These are phyloP conservation scores for Calliphora vomitoria DNA, from an alignment of 2,888 invertebrate species.

Conservation along the genomic window DNA sequence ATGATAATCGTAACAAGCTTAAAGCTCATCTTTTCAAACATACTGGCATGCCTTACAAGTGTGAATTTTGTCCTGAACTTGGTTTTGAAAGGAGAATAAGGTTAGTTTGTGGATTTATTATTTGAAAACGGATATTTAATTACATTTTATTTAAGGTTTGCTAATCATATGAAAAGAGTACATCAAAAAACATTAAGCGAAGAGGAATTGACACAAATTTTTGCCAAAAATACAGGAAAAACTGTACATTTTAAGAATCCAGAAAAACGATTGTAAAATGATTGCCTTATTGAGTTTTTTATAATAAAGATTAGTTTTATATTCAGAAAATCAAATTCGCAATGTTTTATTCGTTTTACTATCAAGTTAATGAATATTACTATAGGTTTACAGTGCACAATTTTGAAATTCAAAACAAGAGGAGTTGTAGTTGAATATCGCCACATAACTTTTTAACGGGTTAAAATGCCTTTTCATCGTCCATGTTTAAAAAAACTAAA, in stretches of 20 bases:
- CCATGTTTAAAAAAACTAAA: too few species aligned
- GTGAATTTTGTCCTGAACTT: constrained; percentile 73
- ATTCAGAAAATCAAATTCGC: too few species aligned
- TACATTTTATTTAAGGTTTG: constrained; percentile 69
- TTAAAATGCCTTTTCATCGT: too few species aligned
- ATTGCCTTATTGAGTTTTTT: too few species aligned
- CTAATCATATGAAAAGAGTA: constrained; percentile 73
- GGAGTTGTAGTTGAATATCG: too few species aligned
- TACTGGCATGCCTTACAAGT: constrained; percentile 78
- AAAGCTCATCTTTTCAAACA: constrained; percentile 77
- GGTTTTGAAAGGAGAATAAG: constrained; percentile 74
- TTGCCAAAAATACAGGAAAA: constrained; percentile 76
- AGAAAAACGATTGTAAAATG: not conserved
- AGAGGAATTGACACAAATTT: constrained; percentile 73
- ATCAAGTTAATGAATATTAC: too few species aligned
- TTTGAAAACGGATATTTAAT: not conserved
- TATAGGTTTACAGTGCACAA: too few species aligned
- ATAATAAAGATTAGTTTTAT: too few species aligned
- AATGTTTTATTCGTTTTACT: too few species aligned
- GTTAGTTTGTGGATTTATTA: constrained; percentile 52
- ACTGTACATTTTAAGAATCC: constrained; percentile 71
- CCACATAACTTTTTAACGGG: too few species aligned
- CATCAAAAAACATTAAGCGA: constrained; percentile 71
- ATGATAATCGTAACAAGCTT: constrained; percentile 75
- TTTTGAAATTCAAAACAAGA: too few species aligned